Evolutionary conservation across 2,888 invertebrate species (phyloP).

Genomic region (Chalcosyrphus nemorum): DNA sequence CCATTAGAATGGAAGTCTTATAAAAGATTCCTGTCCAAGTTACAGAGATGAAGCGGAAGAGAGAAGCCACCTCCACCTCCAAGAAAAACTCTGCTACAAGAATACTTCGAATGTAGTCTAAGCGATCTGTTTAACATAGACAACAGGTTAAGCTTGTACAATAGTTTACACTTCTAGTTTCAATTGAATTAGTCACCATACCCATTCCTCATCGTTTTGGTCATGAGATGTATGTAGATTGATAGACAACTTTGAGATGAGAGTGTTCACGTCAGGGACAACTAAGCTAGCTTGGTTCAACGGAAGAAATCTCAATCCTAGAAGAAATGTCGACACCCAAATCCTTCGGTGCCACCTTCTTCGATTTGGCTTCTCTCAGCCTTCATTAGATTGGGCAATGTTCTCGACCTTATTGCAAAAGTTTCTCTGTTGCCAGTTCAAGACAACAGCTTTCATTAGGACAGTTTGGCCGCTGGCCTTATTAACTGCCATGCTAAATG

Average conservation of each 20-base stretch:
- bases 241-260: conserved; percentile 93
- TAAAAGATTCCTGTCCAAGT: too few species aligned
- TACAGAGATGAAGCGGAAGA: too few species aligned
- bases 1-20: too few species aligned
- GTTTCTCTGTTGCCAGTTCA: conserved; percentile 98
- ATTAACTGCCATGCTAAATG: conserved; percentile 99
- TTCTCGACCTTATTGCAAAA: conserved; percentile 98
- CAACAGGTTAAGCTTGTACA: too few species aligned
- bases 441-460: conserved; percentile 97
- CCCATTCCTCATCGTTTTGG: too few species aligned
- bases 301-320: conserved; percentile 92
- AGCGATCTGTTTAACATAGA: too few species aligned
- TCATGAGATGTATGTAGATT: too few species aligned
- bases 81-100: too few species aligned
- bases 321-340: conserved; percentile 94
- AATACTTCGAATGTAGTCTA: too few species aligned
- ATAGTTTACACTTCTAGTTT: too few species aligned
- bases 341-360: conserved; percentile 94
- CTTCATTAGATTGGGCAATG: conserved; percentile 99
- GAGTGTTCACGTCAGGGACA: conserved; percentile 94
- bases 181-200: too few species aligned
- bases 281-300: conserved; percentile 95
- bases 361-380: conserved; percentile 99
- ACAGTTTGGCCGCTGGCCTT: conserved; percentile 99
- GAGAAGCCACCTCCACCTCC: too few species aligned